Evolutionary conservation across 2,113 vertebrate genomes (phyloP).

Genomic region (Phyllostomus hastatus): DNA sequence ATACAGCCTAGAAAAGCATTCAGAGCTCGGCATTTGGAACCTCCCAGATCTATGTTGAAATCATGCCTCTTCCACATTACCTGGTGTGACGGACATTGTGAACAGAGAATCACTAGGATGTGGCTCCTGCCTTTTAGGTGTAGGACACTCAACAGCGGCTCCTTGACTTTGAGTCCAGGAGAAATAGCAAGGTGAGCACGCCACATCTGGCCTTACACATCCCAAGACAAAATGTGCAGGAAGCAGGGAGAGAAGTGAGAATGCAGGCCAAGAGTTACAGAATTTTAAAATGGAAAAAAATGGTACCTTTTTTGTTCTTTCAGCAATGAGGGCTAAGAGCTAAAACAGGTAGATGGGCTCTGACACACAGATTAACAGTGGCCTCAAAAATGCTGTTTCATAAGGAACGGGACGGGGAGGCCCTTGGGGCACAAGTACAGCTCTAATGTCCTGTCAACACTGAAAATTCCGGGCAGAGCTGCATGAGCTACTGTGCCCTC

Average conservation of each 20-base stretch:
- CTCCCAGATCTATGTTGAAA: neutral
- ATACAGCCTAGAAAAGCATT: neutral
- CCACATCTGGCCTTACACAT: neutral
- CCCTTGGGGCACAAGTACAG: neutral
- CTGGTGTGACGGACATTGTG: neutral
- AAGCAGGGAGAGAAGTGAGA: neutral
- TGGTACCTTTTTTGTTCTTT: neutral
- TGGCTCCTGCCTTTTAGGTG: neutral
- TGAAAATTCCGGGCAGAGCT: neutral
- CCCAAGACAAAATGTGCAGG: neutral
- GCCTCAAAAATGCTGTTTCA: neutral
- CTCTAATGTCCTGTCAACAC: neutral
- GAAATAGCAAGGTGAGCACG: neutral
- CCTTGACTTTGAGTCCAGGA: neutral
- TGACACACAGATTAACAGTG: neutral
- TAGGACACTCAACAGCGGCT: neutral
- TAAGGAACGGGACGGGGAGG: too few species aligned
- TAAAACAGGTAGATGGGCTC: neutral
- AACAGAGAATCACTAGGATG: neutral
- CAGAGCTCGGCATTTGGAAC: neutral
- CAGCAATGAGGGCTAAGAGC: neutral
- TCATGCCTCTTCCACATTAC: neutral
- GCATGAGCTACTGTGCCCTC: rapidly evolving
- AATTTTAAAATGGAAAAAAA: neutral
- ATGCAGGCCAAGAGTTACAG: neutral